Evolutionary conservation across 2,888 invertebrate species (phyloP).

Genomic region (Cataglyphis albicans): DNA sequence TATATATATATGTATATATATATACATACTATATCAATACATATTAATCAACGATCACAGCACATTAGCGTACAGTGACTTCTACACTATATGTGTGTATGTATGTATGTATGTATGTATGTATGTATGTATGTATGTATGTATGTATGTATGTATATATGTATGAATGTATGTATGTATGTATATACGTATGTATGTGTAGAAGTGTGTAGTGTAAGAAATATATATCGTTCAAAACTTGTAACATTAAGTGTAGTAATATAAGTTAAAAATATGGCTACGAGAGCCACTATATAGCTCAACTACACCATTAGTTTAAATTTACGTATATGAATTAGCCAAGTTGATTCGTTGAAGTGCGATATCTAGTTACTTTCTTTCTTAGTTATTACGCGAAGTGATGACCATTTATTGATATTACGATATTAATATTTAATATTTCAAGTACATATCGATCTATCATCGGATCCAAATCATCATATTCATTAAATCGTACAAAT

Average conservation of each 20-base stretch:
- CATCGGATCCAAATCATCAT: not conserved
- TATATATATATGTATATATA: not conserved
- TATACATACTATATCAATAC: no score
- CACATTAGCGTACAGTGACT: no score
- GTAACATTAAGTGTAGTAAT: no score
- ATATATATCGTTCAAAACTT: conserved; percentile 21
- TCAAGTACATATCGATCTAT: not conserved
- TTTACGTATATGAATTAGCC: not conserved
- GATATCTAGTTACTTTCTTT: not conserved
- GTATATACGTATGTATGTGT: not conserved
- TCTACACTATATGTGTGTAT: no score
- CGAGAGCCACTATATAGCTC: conserved; percentile 57
- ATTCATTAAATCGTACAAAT: conserved; percentile 16
- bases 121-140: not conserved
- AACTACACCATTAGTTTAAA: conserved; percentile 56
- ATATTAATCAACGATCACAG: no score
- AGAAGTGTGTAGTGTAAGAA: conserved; percentile 33
- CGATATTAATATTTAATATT: not conserved
- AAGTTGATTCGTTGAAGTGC: not conserved
- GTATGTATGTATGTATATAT: not conserved
- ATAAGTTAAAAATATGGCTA: conserved; percentile 23
- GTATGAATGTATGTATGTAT: not conserved
- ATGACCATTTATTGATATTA: not conserved
- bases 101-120: no score
- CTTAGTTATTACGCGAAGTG: not conserved